phyloP scores from a whole-genome alignment of 2,797 vertebrate species.

The Rhinophrynus dorsalis region DNA sequence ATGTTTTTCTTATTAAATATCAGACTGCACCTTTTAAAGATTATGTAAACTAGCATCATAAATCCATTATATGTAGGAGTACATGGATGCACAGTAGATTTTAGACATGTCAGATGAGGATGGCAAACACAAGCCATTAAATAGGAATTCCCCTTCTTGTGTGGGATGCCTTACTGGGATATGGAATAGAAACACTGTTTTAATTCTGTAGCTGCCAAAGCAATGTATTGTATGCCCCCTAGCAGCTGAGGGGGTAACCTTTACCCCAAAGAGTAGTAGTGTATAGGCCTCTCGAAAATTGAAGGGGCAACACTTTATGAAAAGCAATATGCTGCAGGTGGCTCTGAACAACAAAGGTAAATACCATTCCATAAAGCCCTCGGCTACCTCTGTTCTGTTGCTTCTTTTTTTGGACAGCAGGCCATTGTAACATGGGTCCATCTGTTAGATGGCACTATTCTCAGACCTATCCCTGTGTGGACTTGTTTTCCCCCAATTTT shows the following conservation, averaged over 20 bases:
- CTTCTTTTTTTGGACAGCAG: conserved; percentile 53
- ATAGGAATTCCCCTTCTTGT: background rate
- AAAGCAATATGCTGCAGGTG: conserved; percentile 15
- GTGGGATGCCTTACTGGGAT: background rate
- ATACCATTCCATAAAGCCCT: conserved; percentile 77
- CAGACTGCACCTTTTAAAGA: conserved; percentile 33
- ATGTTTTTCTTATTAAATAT: background rate
- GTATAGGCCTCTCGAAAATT: background rate
- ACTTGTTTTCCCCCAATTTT: conserved; percentile 60
- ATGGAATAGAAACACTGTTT: conserved; percentile 10
- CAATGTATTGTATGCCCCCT: background rate
- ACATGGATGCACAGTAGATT: conserved; percentile 5
- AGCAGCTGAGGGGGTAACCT: background rate
- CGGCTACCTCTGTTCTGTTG: conserved; percentile 84
- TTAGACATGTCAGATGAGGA: background rate
- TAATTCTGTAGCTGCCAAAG: background rate
- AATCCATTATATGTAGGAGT: background rate
- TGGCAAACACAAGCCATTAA: background rate
- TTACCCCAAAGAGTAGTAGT: background rate
- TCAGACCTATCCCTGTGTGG: conserved; percentile 63
- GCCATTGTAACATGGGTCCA: conserved; percentile 57
- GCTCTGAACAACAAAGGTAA: conserved; percentile 46
- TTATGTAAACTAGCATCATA: background rate
- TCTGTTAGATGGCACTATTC: conserved; percentile 63
- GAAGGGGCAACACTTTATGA: conserved; percentile 8